Evolutionary conservation across 2,113 vertebrate species (phyloP).

Genomic region (Apaloderma vittatum): DNA sequence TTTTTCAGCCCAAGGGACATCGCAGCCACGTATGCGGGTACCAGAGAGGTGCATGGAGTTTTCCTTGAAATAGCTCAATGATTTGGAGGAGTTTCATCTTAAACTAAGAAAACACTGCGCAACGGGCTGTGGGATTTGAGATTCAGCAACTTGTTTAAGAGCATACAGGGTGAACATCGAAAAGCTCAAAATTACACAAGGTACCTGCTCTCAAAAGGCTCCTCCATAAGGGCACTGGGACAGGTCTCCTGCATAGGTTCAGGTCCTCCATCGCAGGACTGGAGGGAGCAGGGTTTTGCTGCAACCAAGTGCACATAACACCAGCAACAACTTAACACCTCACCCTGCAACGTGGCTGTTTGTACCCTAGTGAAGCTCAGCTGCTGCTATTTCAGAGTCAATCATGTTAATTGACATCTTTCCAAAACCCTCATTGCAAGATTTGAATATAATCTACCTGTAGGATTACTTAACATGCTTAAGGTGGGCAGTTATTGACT

Average conservation of each 20-base stretch:
- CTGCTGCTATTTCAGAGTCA: background rate
- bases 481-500: background rate
- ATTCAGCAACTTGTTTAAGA: background rate
- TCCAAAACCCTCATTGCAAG: background rate
- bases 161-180: rapidly evolving
- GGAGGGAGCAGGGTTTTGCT: background rate
- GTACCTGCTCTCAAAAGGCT: background rate
- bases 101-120: background rate
- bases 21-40: rapidly evolving
- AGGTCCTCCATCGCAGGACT: background rate
- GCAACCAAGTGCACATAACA: background rate
- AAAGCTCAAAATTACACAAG: background rate
- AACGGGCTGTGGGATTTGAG: background rate
- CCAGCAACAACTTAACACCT: background rate
- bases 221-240: background rate
- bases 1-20: background rate
- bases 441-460: background rate
- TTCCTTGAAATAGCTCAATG: rapidly evolving
- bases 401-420: background rate
- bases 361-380: background rate
- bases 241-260: background rate
- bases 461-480: background rate
- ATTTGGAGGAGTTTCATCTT: background rate
- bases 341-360: rapidly evolving
- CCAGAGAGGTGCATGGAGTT: background rate